Evolutionary conservation across 92 coral and sea anemone genomes (phyloP).

Genomic region (Muricea muricata): DNA sequence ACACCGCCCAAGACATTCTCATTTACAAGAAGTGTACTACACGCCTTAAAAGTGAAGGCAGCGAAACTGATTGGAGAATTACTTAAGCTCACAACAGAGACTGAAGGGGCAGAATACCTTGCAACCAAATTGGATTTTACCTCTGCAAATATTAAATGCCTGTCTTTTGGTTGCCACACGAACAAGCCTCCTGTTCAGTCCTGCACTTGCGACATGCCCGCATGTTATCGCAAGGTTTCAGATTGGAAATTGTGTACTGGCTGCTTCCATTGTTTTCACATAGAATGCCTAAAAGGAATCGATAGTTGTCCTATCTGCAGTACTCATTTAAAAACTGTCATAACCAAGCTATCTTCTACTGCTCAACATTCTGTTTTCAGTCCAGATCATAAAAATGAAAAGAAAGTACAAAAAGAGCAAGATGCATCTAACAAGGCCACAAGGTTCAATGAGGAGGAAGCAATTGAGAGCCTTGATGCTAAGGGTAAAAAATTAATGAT

Average conservation of each 20-base stretch:
- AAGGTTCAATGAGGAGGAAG: no score
- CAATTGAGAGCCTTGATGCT: no score
- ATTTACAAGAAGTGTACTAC: conserved; percentile 55
- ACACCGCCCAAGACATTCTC: conserved; percentile 56
- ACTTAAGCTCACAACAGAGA: neutral
- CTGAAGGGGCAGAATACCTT: neutral
- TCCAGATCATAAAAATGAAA: no score
- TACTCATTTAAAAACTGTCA: neutral
- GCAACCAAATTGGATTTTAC: neutral
- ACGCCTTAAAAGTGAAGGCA: conserved; percentile 54
- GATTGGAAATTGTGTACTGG: neutral
- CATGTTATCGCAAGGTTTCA: neutral
- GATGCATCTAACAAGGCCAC: no score
- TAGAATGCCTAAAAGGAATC: neutral
- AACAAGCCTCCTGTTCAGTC: neutral
- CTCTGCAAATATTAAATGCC: neutral
- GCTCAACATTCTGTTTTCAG: neutral
- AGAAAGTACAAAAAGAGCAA: no score
- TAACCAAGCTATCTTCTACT: neutral
- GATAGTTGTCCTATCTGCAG: neutral
- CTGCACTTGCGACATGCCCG: neutral
- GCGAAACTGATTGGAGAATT: conserved; percentile 32
- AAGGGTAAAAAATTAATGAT: no score
- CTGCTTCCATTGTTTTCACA: neutral
- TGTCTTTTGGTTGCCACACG: conserved; percentile 1